Evolutionary conservation across 2,113 vertebrate genomes (phyloP), one percentile per base, ranked within the genome.

Genomic region (Sitta europaea): DNA sequence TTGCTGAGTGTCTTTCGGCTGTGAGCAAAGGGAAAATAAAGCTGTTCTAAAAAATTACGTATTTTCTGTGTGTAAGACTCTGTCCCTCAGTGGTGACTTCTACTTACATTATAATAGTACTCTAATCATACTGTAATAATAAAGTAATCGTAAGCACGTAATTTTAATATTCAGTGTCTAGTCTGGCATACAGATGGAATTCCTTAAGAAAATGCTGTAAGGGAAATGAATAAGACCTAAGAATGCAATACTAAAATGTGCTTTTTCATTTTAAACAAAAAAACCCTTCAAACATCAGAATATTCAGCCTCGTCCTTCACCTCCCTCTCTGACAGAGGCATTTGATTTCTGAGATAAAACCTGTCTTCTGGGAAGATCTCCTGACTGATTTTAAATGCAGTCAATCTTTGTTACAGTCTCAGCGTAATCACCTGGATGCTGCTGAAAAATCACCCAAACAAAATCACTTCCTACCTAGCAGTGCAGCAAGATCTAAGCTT

Each of bases 1-100:
- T 93, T 99, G 99, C 61, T 98, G 99, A 9, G 98, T 99, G 97
- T 99, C 99, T 97, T 99, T 99, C 90, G 99, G 99, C 99, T 99
- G 97, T 42, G 71, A 51, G 5, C 29, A 95, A 90, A 93, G 70
- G 11, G 33, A 87, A 92, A 89, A 92, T 15, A 79, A 50, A 85
- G 33, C 22, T 13, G 3, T 74, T 81, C 45, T 70, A 66, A 94
- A 86, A 88, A 42, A 75, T 68, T 22, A 19, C 45, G 27, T 6
- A n/a, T 27, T 63, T 87, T 42, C 67, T 48, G 13, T 36, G 38
- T 33, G 22, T 38, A 70, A 73, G 25, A 36, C 13, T n/a, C 24
- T 70, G 48, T 65, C 40, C 35, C 71, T 66, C 45, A 91, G 15
- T 35, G 18, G 86, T 27, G 12, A 70, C 12, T 70, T 90, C 19